phyloP scores from a whole-genome alignment of 23 tunicate genomes.

The Trididemnum clinides region DNA sequence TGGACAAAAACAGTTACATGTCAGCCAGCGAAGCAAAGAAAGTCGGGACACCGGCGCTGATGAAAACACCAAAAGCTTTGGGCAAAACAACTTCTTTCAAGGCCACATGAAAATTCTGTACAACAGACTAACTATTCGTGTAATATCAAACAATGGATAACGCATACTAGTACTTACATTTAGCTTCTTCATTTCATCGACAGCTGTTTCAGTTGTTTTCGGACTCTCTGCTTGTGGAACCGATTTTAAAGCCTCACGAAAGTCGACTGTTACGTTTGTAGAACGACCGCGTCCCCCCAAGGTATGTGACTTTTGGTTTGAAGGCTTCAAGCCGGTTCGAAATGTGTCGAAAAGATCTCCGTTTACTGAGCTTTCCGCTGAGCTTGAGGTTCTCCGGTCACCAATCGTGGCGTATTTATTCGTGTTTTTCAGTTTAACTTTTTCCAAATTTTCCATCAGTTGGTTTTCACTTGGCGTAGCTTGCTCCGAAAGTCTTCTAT shows the following conservation, averaged over 20 bases:
- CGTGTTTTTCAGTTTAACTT: neutral
- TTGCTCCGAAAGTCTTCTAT: slow-evolving; percentile 5
- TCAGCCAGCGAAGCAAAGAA: too few species aligned
- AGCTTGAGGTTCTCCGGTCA: neutral
- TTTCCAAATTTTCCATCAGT: neutral
- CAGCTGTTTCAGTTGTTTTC: neutral
- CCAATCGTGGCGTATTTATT: slow-evolving; percentile 3
- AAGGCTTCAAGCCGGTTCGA: neutral
- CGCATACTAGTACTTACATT: too few species aligned
- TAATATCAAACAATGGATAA: too few species aligned
- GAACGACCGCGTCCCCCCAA: neutral
- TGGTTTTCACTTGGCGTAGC: neutral
- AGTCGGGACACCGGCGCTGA: too few species aligned
- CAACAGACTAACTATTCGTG: too few species aligned
- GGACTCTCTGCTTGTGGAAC: neutral
- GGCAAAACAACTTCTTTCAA: too few species aligned
- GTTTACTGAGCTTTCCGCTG: neutral
- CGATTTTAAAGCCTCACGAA: neutral
- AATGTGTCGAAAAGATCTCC: slow-evolving; percentile 21
- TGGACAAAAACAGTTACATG: too few species aligned
- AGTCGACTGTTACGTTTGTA: neutral
- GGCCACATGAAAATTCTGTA: too few species aligned
- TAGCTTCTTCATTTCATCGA: slow-evolving; percentile 10
- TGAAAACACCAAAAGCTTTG: too few species aligned
- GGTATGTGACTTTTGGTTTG: neutral